Conservation (phyloP, 1,140 invertebrate genomes). For the Macrostomum lignano region DNA sequence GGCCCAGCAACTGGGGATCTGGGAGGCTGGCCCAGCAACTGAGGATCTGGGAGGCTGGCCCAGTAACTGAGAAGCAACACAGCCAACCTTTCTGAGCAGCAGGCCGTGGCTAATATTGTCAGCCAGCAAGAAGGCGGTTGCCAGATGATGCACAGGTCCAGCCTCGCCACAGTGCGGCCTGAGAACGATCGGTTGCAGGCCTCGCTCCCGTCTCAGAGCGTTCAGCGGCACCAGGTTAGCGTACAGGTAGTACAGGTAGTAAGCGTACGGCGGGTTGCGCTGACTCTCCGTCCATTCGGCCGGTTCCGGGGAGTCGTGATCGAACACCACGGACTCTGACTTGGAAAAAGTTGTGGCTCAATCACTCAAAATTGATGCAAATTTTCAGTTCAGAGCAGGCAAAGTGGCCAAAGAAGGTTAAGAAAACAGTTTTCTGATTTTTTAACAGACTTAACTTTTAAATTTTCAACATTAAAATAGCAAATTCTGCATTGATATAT, state of each 20-base stretch:
- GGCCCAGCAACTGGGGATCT: too few species aligned
- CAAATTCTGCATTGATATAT: too few species aligned
- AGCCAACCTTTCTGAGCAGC: slow-evolving; percentile 53
- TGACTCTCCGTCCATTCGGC: slow-evolving; percentile 58
- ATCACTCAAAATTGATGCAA: too few species aligned
- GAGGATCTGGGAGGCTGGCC: too few species aligned
- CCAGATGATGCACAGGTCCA: slow-evolving; percentile 72
- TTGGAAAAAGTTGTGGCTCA: too few species aligned
- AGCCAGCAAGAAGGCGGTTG: slow-evolving; percentile 81
- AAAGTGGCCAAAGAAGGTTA: too few species aligned
- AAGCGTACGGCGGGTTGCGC: slow-evolving; percentile 91
- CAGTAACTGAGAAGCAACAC: too few species aligned
- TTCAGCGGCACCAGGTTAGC: slow-evolving; percentile 82
- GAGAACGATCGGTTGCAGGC: slow-evolving; percentile 71
- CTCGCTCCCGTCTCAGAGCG: slow-evolving; percentile 56
- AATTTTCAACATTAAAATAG: too few species aligned
- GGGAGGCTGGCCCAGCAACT: too few species aligned
- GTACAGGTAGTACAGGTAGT: slow-evolving; percentile 94
- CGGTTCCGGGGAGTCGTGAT: slow-evolving; percentile 50
- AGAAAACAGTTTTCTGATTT: too few species aligned
- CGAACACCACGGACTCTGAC: slow-evolving; percentile 73
- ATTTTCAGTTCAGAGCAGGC: too few species aligned
- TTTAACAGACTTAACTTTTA: too few species aligned
- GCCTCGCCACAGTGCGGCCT: slow-evolving; percentile 94
- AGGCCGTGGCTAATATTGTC: slow-evolving; percentile 95